Evolutionary conservation across 2,888 invertebrate species (phyloP).

Genomic region (Lasioglossum malachurum): DNA sequence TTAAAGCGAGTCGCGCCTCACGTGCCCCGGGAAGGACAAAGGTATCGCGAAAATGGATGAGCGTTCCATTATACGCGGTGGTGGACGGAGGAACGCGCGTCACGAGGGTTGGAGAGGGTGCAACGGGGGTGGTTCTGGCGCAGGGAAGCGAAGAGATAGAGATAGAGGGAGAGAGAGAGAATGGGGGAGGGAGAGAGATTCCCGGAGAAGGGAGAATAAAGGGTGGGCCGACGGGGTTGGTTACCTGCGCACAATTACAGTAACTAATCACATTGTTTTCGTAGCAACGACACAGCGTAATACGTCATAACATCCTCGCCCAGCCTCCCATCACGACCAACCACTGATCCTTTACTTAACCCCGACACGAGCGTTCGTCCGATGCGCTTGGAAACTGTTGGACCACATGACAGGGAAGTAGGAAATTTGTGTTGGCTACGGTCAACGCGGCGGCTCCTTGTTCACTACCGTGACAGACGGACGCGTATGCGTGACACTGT

Average conservation of each 20-base stretch:
- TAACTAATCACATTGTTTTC: conserved; percentile 81
- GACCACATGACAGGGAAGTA: conserved; percentile 67
- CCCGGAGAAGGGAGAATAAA: conserved; percentile 32
- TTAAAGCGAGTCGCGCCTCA: conserved; percentile 44
- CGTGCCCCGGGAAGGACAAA: conserved; percentile 44
- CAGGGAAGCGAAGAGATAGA: conserved; percentile 35
- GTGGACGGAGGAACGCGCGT: conserved; percentile 40
- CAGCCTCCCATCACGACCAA: conserved; percentile 33
- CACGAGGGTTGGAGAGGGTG: conserved; percentile 27
- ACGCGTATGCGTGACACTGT: conserved; percentile 35
- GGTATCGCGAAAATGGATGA: conserved; percentile 60
- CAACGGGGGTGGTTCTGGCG: not conserved
- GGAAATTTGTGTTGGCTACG: conserved; percentile 61
- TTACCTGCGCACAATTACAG: conserved; percentile 74
- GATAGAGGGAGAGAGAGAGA: not conserved
- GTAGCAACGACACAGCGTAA: conserved; percentile 74
- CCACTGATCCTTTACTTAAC: conserved; percentile 61
- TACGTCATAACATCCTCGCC: conserved; percentile 77
- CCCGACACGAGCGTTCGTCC: conserved; percentile 27
- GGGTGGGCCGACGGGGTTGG: conserved; percentile 60
- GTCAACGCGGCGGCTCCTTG: conserved; percentile 40
- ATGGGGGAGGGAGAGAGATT: not conserved
- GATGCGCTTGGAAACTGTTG: conserved; percentile 68
- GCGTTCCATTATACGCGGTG: conserved; percentile 61
- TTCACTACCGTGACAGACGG: conserved; percentile 7